These are phyloP conservation scores for Acronicta leporina DNA, from an alignment of 2,888 invertebrate species.

Conservation along the genomic window DNA sequence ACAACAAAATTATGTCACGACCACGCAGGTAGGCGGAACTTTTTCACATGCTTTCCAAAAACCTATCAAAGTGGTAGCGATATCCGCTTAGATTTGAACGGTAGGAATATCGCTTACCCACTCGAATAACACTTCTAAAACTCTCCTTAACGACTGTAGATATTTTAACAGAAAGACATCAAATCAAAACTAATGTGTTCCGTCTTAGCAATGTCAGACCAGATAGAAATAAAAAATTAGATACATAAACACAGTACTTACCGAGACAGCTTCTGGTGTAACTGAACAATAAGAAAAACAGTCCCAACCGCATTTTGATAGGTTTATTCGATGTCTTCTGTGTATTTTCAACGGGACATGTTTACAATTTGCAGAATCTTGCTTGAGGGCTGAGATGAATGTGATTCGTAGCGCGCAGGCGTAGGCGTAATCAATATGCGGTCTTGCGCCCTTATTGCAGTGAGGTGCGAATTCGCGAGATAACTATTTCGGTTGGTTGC, in stretches of 20 bases:
- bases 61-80: no score
- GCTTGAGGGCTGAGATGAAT: slow-evolving; percentile 51
- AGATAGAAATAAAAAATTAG: background rate
- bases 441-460: slow-evolving; percentile 31
- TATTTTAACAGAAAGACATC: no score
- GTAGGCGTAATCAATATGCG: slow-evolving; percentile 83
- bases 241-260: slow-evolving; percentile 60
- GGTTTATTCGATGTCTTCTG: slow-evolving; percentile 48
- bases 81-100: no score
- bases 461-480: slow-evolving; percentile 35
- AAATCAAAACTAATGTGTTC: no score
- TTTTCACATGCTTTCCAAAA: no score
- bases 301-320: slow-evolving; percentile 70
- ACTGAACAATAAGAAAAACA: slow-evolving; percentile 68
- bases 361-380: slow-evolving; percentile 63
- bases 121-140: no score
- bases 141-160: no score
- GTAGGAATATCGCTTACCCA: no score
- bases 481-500: slow-evolving; percentile 23
- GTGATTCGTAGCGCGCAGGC: slow-evolving; percentile 70
- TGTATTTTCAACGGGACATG: slow-evolving; percentile 60
- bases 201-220: no score
- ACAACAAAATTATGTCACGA: no score
- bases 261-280: slow-evolving; percentile 68
- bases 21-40: no score